Base-by-base conservation (phyloP, 2,888 invertebrate species). In the Protodeltote pygarga region DNA sequence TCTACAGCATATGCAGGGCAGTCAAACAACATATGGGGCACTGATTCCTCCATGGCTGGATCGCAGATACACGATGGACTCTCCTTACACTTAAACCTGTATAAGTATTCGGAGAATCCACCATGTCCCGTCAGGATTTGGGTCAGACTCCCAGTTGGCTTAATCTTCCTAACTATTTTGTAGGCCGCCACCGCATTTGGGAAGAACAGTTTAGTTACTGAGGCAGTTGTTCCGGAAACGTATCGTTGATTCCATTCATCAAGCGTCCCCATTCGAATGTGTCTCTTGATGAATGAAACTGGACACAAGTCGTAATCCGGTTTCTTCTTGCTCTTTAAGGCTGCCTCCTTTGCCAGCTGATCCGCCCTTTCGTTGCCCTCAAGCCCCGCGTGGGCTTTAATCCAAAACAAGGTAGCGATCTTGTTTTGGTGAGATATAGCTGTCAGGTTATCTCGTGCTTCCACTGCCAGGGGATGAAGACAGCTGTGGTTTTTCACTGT, bases 21-120 rank as follows among this genome's bases (percentile, higher is more conserved):
- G 2, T 48, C 41, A 6, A 31, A 13, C 0, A 52, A 1, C 0
- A 52, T 20, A 8, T 58, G 58, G 1, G 3, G 1, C 0, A 35
- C 5, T 0, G 40, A 39, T 11, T 53, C 55, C 0, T 8, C 5
- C 0, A 1, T 5, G 0, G 1, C 38, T 0, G 47, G 52, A 1
- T 63, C 55, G 5, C 63, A 63, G 15, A 19, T 11, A 28, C 63
- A 59, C 14, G 59, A 40, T 28, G 54, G 44, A 31, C 10, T 35
- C 34, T 45, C 52, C 20, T 38, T 47, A 13, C 39, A 39, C 42
- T 52, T 58, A 21, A 58, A 62, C 0, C 47, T 11, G 3, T 27
- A 2, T 11, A 54, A 35, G 46, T 62, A 55, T 16, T 34, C 32
- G 20, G 49, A 52, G 46, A 60, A 52, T 25, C 60, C 55, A 27